A percentile compares a stretch with the other conserved stretches of the same genome.
These are phyloP conservation scores for Tragopan temminckii DNA, from an alignment of 2,797 vertebrate species.

Conservation along the genomic window DNA sequence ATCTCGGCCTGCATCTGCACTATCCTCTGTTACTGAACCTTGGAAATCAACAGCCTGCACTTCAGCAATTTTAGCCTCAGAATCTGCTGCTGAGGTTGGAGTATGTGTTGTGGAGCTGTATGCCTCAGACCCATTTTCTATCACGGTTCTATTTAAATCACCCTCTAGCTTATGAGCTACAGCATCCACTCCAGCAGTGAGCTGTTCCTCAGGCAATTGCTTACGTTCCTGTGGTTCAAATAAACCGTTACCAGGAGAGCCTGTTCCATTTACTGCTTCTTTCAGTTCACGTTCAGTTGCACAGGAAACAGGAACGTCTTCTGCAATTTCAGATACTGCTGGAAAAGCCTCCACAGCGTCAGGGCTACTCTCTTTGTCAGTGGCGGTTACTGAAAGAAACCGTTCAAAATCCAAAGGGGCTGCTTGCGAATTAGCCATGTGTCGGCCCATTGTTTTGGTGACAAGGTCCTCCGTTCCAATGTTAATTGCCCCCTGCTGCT, in stretches of 20 bases:
- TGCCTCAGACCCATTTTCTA: not conserved
- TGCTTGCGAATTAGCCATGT: slow-evolving; percentile 77
- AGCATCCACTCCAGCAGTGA: slow-evolving; percentile 55
- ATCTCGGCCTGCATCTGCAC: not conserved
- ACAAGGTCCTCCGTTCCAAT: slow-evolving; percentile 59
- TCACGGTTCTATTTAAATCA: slow-evolving; percentile 31
- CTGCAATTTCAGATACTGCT: slow-evolving; percentile 1
- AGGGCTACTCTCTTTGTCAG: slow-evolving; percentile 79
- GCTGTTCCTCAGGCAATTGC: slow-evolving; percentile 75
- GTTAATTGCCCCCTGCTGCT: slow-evolving; percentile 81
- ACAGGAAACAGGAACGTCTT: not conserved
- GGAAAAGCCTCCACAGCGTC: slow-evolving; percentile 43
- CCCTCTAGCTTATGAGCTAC: slow-evolving; percentile 67
- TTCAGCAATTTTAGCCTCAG: slow-evolving; percentile 44
- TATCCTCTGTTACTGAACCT: not conserved
- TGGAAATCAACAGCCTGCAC: slow-evolving; percentile 23
- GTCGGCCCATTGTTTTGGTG: slow-evolving; percentile 79
- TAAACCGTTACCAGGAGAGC: slow-evolving; percentile 43
- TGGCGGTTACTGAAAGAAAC: slow-evolving; percentile 77
- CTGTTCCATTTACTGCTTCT: slow-evolving; percentile 6
- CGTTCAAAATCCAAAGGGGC: slow-evolving; percentile 83
- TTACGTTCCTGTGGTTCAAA: slow-evolving; percentile 82
- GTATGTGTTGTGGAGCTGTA: not conserved
- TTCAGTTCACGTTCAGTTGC: slow-evolving; percentile 27
- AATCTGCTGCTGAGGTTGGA: not conserved